Evolutionary conservation across 2,888 invertebrate genomes (phyloP), one percentile per base, ranked within the genome.

Genomic region (Drosophila fungiperda): DNA sequence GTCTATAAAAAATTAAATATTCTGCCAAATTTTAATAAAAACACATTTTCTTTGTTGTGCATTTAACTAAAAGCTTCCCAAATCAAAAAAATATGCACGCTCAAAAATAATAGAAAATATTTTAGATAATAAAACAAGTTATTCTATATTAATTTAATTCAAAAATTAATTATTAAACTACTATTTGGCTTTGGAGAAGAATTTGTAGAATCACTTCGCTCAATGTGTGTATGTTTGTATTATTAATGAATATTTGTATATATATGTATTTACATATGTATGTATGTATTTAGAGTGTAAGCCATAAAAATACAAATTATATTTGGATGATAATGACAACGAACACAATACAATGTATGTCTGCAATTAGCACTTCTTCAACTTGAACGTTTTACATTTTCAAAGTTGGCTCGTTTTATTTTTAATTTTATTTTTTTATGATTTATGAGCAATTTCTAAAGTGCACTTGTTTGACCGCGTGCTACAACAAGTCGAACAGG

Each of bases 391-490:
- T 55, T 74, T 55, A 78, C 59, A 62, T 68, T n/a, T 66, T 69
- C 35, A 60, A 76, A 73, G 70, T 77, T 65, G 79, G 77, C 74
- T 79, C 74, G 74, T 72, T 76, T 76, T 71, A 73, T 70, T 76
- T 74, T 63, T 33, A 50, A 33, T 71, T 54, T 0, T 9, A 9
- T 32, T 20, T 57, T 57, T 57, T 77, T 83, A 84, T 82, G 89
- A 89, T 91, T 89, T 90, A 88, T 87, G 87, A 83, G 82, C 91
- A 88, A 90, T 85, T 85, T 85, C 88, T 90, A 90, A 90, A 90
- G 90, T 90, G 90, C 90, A 90, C 91, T 90, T 91, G 90, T 90
- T 90, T 90, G 90, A 90, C 90, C 87, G 90, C 91, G 85, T 88
- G 78, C 88, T 79, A 80, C 87, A 83, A 83, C 85, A 82, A 78